These are phyloP conservation scores for Momotus momota DNA, from an alignment of 2,797 vertebrate species.

Conservation along the genomic window DNA sequence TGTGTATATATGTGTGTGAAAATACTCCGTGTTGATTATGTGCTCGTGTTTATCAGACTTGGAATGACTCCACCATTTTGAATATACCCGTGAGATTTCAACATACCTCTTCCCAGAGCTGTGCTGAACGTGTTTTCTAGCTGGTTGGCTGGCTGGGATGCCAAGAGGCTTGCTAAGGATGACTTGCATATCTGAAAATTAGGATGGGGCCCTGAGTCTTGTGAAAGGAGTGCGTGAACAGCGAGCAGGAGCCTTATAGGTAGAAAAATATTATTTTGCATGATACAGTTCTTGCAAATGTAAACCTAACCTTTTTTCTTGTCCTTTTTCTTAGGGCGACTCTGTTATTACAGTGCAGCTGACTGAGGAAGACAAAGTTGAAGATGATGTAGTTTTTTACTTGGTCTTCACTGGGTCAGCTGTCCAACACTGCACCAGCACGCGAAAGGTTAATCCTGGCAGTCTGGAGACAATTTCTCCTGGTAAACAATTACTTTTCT, in stretches of 20 bases:
- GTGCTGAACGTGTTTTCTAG: accelerated
- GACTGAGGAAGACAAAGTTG: constrained; percentile 85
- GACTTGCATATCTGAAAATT: neutral
- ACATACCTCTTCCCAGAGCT: neutral
- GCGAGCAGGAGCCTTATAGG: neutral
- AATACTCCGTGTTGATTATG: accelerated
- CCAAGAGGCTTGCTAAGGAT: neutral
- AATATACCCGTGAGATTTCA: neutral
- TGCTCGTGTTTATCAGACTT: neutral
- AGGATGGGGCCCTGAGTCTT: neutral
- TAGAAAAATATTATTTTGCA: neutral
- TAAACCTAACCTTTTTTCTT: neutral
- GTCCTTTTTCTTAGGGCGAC: constrained; percentile 83
- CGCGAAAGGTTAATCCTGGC: constrained; percentile 85
- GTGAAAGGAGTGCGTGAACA: neutral
- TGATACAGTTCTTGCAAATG: neutral
- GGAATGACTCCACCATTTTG: neutral
- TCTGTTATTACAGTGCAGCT: constrained; percentile 92
- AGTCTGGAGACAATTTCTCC: constrained; percentile 92
- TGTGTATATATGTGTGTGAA: accelerated
- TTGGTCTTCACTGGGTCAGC: constrained; percentile 92
- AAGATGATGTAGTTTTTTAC: constrained; percentile 89
- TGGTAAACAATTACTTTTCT: constrained; percentile 79
- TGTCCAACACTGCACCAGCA: constrained; percentile 91
- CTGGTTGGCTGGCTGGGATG: neutral